Base-by-base conservation (phyloP, 2,113 vertebrate genomes). In the Cephalopterus ornatus region DNA sequence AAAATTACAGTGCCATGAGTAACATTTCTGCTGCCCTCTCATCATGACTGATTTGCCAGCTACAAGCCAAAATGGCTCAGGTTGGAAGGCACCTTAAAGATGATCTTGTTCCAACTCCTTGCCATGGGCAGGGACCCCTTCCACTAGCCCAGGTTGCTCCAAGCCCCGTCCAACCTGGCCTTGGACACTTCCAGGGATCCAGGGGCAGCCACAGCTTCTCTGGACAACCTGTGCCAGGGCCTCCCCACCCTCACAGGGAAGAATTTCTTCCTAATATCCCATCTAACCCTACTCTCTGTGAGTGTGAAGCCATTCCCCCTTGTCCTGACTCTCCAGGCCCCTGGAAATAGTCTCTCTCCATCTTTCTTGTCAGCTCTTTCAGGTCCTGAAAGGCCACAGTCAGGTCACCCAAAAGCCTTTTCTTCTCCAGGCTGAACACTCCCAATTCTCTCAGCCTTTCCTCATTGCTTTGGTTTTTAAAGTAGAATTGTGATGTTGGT, bases 221-320 rank as follows among this genome's bases (percentile, higher is more conserved):
- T 65, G 62, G 13, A 9, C 62, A 44, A 11, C 41, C 41, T 66
- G 63, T 8, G 41, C 63, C 41, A 35, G 59, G 0, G 1, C 15
- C 8, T 85, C 0, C 1, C 32, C 66, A 35, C 7, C 21, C 32
- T 72, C 2, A 3, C 28, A 49, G 35, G 3, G 5, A 58, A 19
- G 1, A 20, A 49, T 72, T 80, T 3, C 11, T 47, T 2, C 49
- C 66, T 12, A 41, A 49, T 0, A 24, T 78, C 41, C 37, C 14
- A 47, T 4, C 23, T 0, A 16, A 0, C 1, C 30, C 20, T 35
- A 1, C 3, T 0, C 4, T 74, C 6, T 50, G 8, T 0, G 53
- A 41, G 3, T n/a, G 2, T 3, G 24, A 27, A 66, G 14, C 41
- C 67, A 80, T 58, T 88, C 35, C 67, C 50, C 58, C 35, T 37